Percentiles rank a stretch among this genome's conserved stretches.
These are phyloP conservation scores for Semicossyphus pulcher DNA, from an alignment of 2,113 vertebrate species.

Conservation along the genomic window DNA sequence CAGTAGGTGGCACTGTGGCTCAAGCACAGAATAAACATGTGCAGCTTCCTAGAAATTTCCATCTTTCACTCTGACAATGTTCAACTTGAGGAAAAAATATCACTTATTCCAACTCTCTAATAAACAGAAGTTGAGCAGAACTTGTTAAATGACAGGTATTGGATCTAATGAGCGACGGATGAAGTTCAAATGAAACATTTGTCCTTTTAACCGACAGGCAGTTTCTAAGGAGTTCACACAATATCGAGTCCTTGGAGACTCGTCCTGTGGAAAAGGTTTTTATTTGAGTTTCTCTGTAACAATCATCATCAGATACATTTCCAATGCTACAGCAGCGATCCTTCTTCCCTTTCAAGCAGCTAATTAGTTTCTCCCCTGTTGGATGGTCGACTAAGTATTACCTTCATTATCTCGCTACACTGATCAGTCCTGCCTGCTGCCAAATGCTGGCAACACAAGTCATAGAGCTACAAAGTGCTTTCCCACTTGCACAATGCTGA, in stretches of 20 bases:
- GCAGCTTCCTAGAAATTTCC: constrained; percentile 3
- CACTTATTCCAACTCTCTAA: constrained; percentile 37
- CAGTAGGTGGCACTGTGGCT: constrained; percentile 82
- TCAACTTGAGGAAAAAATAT: constrained; percentile 30
- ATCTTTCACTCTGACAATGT: constrained; percentile 17
- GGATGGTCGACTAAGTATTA: constrained; percentile 56
- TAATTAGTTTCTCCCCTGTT: constrained; percentile 60
- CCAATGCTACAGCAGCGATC: background rate
- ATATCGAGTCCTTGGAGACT: constrained; percentile 25
- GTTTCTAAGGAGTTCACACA: constrained; percentile 24
- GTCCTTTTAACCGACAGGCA: background rate
- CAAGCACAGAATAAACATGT: constrained; percentile 44
- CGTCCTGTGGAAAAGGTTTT: constrained; percentile 33
- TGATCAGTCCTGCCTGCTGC: constrained; percentile 50
- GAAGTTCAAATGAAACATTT: constrained; percentile 16
- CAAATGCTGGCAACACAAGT: constrained; percentile 48
- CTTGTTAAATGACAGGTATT: constrained; percentile 58
- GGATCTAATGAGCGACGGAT: constrained; percentile 41
- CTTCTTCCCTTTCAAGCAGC: constrained; percentile 39
- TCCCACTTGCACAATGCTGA: background rate
- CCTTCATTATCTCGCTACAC: constrained; percentile 59
- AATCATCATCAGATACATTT: constrained; percentile 32
- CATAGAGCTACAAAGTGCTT: constrained; percentile 36
- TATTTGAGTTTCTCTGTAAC: constrained; percentile 46
- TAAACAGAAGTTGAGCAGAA: constrained; percentile 57